phyloP scores from a whole-genome alignment of 2,797 vertebrate species.

The Balearica regulorum region DNA sequence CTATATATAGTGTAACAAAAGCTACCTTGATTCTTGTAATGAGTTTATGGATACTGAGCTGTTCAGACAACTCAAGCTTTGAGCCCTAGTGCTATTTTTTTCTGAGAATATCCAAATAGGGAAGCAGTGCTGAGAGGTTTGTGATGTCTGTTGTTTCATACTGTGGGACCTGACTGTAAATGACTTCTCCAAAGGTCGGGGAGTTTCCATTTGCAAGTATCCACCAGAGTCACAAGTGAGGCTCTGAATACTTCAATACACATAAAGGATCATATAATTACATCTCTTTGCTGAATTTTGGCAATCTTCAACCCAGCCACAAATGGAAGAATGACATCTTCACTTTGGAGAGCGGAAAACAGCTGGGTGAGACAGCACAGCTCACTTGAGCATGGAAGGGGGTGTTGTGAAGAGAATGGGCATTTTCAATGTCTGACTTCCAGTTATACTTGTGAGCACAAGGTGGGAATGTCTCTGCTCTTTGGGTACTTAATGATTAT shows the following conservation, averaged over 20 bases:
- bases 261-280: not conserved
- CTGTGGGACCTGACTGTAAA: fast-evolving
- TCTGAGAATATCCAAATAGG: not conserved
- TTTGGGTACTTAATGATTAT: not conserved
- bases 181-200: not conserved
- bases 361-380: not conserved
- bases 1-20: not conserved
- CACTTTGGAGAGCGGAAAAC: not conserved
- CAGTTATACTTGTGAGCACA: not conserved
- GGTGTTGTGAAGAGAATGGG: not conserved
- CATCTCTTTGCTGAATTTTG: not conserved
- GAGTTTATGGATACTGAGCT: not conserved
- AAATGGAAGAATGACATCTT: not conserved
- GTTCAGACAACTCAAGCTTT: not conserved
- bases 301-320: not conserved
- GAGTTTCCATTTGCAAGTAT: not conserved
- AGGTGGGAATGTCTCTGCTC: not conserved
- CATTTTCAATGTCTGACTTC: not conserved
- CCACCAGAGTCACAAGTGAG: not conserved
- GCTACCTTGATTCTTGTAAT: not conserved
- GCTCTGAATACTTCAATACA: not conserved
- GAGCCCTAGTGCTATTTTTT: not conserved
- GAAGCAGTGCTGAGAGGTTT: not conserved
- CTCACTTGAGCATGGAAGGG: not conserved
- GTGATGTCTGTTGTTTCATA: not conserved